Conservation (phyloP, 1,140 invertebrate species). For the Drosophila biarmipes region DNA sequence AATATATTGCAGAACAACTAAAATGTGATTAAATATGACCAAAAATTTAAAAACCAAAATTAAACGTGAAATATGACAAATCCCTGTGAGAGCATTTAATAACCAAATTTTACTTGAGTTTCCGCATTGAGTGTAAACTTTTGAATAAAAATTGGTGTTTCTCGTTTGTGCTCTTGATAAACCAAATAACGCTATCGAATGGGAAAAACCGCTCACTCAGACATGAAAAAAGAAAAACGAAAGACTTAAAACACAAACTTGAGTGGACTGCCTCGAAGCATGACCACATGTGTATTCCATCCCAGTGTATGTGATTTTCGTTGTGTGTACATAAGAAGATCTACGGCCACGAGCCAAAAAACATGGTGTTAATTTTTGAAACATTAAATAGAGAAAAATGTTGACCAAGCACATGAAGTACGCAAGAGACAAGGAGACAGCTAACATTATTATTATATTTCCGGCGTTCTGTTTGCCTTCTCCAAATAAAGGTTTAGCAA, state of each 20-base stretch:
- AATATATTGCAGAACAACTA: not conserved
- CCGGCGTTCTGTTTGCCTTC: constrained; percentile 64
- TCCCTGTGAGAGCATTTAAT: no score
- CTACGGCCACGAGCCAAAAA: constrained; percentile 21
- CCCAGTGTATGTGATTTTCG: constrained; percentile 28
- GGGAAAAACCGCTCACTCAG: constrained; percentile 5
- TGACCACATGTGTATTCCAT: constrained; percentile 49
- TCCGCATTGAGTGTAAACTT: constrained; percentile 11
- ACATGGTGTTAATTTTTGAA: constrained; percentile 21
- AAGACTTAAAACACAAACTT: constrained; percentile 78
- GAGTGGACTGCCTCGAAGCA: constrained; percentile 52
- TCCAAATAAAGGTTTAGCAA: constrained; percentile 30
- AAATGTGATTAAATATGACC: not conserved
- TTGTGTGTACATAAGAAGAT: constrained; percentile 44
- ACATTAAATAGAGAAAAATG: constrained; percentile 13
- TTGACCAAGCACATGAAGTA: constrained; percentile 14
- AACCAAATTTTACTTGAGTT: not conserved
- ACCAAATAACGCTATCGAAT: constrained; percentile 1
- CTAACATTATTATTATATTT: constrained; percentile 1
- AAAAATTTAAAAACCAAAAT: not conserved
- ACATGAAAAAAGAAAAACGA: constrained; percentile 40
- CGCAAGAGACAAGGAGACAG: not conserved
- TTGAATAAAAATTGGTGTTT: constrained; percentile 3
- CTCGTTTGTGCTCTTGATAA: constrained; percentile 4
- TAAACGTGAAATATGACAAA: not conserved